These are phyloP conservation scores for Arctia plantaginis DNA, from an alignment of 2,888 invertebrate species.

Conservation along the genomic window DNA sequence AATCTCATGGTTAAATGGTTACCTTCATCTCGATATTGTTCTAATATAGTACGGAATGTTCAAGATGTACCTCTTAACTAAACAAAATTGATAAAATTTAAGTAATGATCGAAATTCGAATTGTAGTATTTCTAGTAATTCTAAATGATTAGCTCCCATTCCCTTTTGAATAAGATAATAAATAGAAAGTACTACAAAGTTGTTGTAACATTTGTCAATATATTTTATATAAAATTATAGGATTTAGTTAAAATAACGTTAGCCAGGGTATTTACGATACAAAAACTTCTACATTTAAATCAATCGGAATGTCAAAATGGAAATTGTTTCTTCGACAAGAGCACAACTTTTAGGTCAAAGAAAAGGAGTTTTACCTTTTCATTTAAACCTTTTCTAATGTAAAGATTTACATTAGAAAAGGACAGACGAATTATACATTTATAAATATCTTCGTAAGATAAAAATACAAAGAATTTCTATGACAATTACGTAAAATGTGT, in stretches of 20 bases:
- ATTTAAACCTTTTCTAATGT: no score
- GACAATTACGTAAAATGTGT: neutral
- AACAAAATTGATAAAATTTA: no score
- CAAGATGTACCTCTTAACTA: no score
- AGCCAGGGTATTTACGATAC: neutral
- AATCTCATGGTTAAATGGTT: no score
- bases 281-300: neutral
- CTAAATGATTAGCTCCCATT: constrained; percentile 1
- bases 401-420: no score
- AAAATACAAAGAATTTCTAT: neutral
- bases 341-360: neutral
- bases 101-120: neutral
- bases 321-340: neutral
- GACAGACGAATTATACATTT: neutral
- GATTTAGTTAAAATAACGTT: neutral
- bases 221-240: neutral
- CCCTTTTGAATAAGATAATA: no score
- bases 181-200: no score
- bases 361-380: neutral
- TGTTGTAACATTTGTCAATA: no score
- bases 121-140: constrained; percentile 15
- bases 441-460: neutral
- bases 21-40: no score
- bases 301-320: neutral
- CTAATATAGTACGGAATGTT: no score